A percentile compares a stretch with the other conserved stretches of the same genome.
Conservation (phyloP, 2,113 vertebrate genomes). For the Bothrops jararaca region DNA sequence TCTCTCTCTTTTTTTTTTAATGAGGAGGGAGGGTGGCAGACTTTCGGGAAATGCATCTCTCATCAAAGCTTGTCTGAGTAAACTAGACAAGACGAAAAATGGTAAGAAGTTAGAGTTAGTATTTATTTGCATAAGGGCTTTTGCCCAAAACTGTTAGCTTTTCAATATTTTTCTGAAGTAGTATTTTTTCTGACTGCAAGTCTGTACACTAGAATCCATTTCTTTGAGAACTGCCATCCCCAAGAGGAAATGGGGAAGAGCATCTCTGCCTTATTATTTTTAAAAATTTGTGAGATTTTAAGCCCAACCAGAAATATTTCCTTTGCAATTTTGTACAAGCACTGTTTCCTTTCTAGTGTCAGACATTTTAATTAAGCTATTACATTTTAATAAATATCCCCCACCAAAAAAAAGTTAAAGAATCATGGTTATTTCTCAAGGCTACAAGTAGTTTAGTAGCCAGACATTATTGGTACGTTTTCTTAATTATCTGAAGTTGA, state of each 20-base stretch:
- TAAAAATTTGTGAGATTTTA: background rate
- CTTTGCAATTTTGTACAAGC: background rate
- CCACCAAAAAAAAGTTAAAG: background rate
- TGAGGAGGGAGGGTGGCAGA: background rate
- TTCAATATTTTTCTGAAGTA: background rate
- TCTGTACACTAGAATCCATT: background rate
- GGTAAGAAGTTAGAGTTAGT: background rate
- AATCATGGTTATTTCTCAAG: background rate
- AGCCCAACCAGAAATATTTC: background rate
- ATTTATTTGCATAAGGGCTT: background rate
- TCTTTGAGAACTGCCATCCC: background rate
- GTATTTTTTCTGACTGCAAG: background rate
- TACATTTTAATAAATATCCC: background rate
- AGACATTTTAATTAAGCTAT: background rate
- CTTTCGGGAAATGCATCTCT: background rate
- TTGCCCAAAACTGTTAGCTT: background rate
- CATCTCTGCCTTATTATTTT: background rate
- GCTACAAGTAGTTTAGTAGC: background rate
- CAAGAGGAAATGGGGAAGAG: background rate
- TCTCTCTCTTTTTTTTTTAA: background rate
- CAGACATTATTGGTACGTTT: background rate
- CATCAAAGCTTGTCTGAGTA: slow-evolving; percentile 7
- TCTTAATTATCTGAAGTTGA: background rate
- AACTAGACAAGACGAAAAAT: background rate
- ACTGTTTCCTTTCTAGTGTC: background rate